Percentiles rank a stretch among this genome's conserved stretches.
Evolutionary conservation across 2,888 invertebrate genomes (phyloP).

Genomic region (Dryococelus australis): DNA sequence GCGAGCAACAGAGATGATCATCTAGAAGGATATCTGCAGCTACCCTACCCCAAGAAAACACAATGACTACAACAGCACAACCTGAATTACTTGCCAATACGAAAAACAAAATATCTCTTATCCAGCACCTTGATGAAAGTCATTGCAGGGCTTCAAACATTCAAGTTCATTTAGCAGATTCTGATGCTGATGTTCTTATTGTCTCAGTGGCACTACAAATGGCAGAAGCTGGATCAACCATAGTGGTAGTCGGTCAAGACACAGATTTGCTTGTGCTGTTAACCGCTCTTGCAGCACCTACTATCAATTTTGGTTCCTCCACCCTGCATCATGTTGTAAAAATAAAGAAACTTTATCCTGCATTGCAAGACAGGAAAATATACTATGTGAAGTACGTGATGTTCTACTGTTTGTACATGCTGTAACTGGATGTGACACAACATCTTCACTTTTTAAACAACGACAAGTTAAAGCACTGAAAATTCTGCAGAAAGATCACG

Average conservation of each 20-base stretch:
- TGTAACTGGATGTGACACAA: not conserved
- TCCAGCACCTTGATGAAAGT: not conserved
- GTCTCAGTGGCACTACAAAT: not conserved
- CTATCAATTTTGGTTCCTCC: not conserved
- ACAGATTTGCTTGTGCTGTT: conserved; percentile 1
- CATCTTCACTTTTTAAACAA: not conserved
- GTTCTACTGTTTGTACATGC: conserved; percentile 19
- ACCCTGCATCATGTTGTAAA: not conserved
- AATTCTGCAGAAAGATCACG: not conserved
- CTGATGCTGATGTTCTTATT: not conserved
- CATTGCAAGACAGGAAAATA: not conserved
- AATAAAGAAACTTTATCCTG: not conserved
- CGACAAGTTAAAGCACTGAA: not conserved
- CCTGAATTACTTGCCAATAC: no score
- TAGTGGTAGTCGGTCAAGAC: not conserved
- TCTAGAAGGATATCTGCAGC: not conserved
- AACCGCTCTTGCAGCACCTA: not conserved
- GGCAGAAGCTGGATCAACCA: not conserved
- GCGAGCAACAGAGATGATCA: not conserved
- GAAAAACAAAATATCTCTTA: not conserved
- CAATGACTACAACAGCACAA: not conserved
- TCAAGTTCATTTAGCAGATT: no score
- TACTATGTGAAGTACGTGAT: no score
- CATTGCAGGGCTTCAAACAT: not conserved
- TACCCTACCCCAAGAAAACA: not conserved